phyloP scores from a whole-genome alignment of 2,888 invertebrate species.

The Plusia festucae region DNA sequence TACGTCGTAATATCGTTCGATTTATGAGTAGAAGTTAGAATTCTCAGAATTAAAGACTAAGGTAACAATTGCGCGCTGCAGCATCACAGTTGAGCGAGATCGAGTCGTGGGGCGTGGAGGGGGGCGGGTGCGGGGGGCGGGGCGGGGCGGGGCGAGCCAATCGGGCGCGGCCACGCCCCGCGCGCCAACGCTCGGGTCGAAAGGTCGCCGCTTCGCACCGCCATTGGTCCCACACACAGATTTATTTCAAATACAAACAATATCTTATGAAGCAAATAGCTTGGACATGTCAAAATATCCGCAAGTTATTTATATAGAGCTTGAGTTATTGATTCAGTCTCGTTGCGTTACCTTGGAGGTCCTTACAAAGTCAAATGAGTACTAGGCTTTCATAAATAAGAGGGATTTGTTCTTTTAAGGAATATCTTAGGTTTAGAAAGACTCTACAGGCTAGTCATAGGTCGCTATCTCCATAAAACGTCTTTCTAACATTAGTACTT shows the following conservation, averaged over 20 bases:
- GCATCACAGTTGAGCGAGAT: constrained; percentile 62
- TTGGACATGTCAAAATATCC: constrained; percentile 14
- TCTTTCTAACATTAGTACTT: no score
- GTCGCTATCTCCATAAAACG: no score
- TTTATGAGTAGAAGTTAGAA: neutral
- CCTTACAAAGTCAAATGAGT: neutral
- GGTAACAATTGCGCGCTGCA: constrained; percentile 57
- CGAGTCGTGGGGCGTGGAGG: constrained; percentile 70
- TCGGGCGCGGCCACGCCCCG: constrained; percentile 86
- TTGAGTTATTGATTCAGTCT: constrained; percentile 4
- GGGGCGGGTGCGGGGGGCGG: constrained; percentile 66
- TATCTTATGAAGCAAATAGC: constrained; percentile 23
- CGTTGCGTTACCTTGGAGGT: neutral
- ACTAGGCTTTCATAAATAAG: neutral
- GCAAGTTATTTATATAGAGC: constrained; percentile 8
- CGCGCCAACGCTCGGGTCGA: constrained; percentile 82
- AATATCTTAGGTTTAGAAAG: neutral
- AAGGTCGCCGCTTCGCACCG: constrained; percentile 76
- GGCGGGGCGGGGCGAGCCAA: constrained; percentile 78
- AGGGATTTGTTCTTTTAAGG: neutral
- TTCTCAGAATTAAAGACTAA: constrained; percentile 7
- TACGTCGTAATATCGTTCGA: neutral
- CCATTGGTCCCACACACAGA: constrained; percentile 74
- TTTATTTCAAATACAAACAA: constrained; percentile 52
- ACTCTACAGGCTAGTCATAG: no score